phyloP scores from a whole-genome alignment of 2,113 vertebrate genomes.

The Amia ocellicauda region DNA sequence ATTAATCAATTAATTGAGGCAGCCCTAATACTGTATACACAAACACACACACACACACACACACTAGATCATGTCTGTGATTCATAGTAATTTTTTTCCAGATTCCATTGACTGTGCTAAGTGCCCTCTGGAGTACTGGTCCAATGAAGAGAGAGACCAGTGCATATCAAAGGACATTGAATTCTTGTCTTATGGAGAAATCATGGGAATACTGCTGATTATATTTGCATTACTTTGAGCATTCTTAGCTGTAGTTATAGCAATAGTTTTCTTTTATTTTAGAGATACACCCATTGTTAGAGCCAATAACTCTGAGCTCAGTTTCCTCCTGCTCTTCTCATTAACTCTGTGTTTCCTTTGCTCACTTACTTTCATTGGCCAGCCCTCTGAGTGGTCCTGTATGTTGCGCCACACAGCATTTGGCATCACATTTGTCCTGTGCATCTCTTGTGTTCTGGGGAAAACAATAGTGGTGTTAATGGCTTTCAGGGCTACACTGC shows the following conservation, averaged over 20 bases:
- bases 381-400: conserved; percentile 48
- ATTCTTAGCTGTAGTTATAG: conserved; percentile 41
- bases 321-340: conserved; percentile 51
- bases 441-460: conserved; percentile 51
- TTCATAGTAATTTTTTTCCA: conserved; percentile 26
- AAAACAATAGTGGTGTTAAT: conserved; percentile 55
- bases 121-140: conserved; percentile 50
- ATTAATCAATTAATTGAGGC: no score
- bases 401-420: conserved; percentile 55
- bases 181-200: conserved; percentile 50
- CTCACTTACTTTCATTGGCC: conserved; percentile 48
- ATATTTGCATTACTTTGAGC: conserved; percentile 38
- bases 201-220: conserved; percentile 50
- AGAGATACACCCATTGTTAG: conserved; percentile 50
- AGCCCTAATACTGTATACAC: no score
- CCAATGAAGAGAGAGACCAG: conserved; percentile 43
- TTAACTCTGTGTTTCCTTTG: conserved; percentile 49
- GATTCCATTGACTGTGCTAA: conserved; percentile 45
- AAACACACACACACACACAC: no score
- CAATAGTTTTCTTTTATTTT: conserved; percentile 43
- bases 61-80: no score
- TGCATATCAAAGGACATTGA: conserved; percentile 50
- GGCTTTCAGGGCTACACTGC: conserved; percentile 49
- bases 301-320: conserved; percentile 52
- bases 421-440: conserved; percentile 55